These are phyloP conservation scores for Steatocranus sp. DNA, from an alignment of 2,797 vertebrate genomes.

Conservation along the genomic window DNA sequence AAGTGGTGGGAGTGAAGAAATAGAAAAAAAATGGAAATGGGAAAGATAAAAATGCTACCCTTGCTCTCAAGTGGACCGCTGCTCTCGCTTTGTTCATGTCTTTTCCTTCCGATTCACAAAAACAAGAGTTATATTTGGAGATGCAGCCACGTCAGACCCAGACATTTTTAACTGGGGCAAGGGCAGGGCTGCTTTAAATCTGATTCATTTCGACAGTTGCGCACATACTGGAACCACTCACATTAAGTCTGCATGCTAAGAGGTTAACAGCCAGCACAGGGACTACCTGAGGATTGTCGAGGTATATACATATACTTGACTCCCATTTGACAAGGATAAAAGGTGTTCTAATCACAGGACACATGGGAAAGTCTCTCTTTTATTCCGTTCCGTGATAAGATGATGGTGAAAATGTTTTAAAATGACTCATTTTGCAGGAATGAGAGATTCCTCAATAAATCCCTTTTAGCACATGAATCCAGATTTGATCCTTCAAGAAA, in stretches of 20 bases:
- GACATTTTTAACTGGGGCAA: conserved; percentile 50
- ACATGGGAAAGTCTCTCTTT: background rate
- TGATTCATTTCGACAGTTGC: conserved; percentile 65
- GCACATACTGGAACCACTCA: conserved; percentile 47
- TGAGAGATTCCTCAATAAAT: background rate
- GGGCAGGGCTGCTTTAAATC: conserved; percentile 35
- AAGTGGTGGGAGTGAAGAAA: background rate
- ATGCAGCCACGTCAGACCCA: conserved; percentile 37
- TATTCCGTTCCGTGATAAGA: background rate
- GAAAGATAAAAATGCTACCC: background rate
- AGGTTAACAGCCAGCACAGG: conserved; percentile 33
- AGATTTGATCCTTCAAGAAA: background rate
- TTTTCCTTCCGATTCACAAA: conserved; percentile 55
- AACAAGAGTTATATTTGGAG: conserved; percentile 63
- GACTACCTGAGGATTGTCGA: conserved; percentile 32
- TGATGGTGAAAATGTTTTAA: background rate
- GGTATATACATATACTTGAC: background rate
- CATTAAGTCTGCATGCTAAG: conserved; percentile 42
- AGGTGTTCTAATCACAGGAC: background rate
- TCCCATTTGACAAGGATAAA: background rate
- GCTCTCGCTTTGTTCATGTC: conserved; percentile 20
- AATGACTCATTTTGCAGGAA: background rate
- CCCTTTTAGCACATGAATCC: background rate
- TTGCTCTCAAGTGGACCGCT: conserved; percentile 19
- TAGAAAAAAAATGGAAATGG: background rate